Percentiles rank a stretch among this genome's conserved stretches.
Evolutionary conservation across 2,888 invertebrate genomes (phyloP).

Genomic region (Sympetrum striolatum): DNA sequence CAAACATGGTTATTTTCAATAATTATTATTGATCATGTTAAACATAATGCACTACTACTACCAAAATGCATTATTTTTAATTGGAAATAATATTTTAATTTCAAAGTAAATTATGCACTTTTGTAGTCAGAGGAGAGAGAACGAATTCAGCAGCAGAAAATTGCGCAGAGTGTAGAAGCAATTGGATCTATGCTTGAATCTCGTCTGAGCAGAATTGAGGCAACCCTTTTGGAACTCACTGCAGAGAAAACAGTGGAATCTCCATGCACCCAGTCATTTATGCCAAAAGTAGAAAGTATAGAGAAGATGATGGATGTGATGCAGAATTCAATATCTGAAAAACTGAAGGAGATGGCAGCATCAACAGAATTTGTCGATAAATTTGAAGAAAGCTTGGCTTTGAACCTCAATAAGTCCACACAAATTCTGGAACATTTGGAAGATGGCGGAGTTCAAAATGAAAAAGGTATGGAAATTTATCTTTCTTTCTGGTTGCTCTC

Average conservation of each 20-base stretch:
- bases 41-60: too few relatives aligned
- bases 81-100: neutral
- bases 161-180: slow-evolving; percentile 65
- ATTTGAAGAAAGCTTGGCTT: slow-evolving; percentile 52
- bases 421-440: neutral
- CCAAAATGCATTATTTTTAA: neutral
- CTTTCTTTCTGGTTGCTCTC: too few relatives aligned
- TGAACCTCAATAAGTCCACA: slow-evolving; percentile 8
- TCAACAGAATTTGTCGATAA: slow-evolving; percentile 51
- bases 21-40: too few relatives aligned
- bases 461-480: neutral
- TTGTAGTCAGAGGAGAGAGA: slow-evolving; percentile 71
- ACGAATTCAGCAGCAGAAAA: slow-evolving; percentile 69
- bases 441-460: neutral
- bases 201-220: slow-evolving; percentile 51
- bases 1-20: too few relatives aligned
- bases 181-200: slow-evolving; percentile 56
- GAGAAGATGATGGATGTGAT: slow-evolving; percentile 61
- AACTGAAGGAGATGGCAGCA: slow-evolving; percentile 62
- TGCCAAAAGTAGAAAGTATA: neutral
- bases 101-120: neutral
- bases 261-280: neutral
- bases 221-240: slow-evolving; percentile 53
- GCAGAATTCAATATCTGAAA: slow-evolving; percentile 62
- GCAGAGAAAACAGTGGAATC: slow-evolving; percentile 50